Base-by-base conservation (phyloP, 2,797 vertebrate species). In the Micrastur ruficollis region DNA sequence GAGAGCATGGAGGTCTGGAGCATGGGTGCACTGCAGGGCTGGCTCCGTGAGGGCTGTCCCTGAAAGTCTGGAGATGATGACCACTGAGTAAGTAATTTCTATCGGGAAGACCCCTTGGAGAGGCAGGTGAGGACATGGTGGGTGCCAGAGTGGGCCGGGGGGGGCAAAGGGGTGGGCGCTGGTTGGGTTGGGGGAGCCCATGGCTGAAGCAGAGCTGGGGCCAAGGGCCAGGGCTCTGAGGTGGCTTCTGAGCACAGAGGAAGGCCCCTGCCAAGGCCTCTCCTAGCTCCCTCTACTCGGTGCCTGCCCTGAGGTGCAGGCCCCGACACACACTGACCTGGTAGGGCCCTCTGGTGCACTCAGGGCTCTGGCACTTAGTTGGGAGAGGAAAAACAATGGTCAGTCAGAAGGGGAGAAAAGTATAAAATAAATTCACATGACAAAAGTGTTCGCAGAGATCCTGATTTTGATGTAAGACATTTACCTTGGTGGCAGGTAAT, bases 121-220 rank as follows among this genome's bases (percentile, higher is more conserved):
- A 4, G 17, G 42, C 21, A 19, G 13, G 40, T 1, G 1, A 49
- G n/a, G 53, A 34, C 11, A 15, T 27, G 31, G 21, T 0, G 1
- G 18, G 15, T 52, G 32, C 27, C 12, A 32, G 44, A 52, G 23
- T 1, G 0, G 56, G n/a, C 27, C 22, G 32, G 18, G 32, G 18
- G 10, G 5, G 6, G 5, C 36, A 6, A 4, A 4, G 12, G 4
- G 5, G 5, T 4, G 8, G 50, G 9, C 1, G 5, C 18, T 38
- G 19, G 10, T 36, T 2, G 3, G 23, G 17, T 18, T 44, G 17
- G 42, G 42, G 42, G 7, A 61, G 26, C 17, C 17, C 17, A 27
- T 19, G 12, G 36, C 26, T 32, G 36, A 58, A 58, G 36, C 52
- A 56, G 26, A 22, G 18, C 36, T 65, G 49, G 6, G 17, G 11